phyloP scores from a whole-genome alignment of 2,113 vertebrate species.

The Chelonoidis abingdonii region DNA sequence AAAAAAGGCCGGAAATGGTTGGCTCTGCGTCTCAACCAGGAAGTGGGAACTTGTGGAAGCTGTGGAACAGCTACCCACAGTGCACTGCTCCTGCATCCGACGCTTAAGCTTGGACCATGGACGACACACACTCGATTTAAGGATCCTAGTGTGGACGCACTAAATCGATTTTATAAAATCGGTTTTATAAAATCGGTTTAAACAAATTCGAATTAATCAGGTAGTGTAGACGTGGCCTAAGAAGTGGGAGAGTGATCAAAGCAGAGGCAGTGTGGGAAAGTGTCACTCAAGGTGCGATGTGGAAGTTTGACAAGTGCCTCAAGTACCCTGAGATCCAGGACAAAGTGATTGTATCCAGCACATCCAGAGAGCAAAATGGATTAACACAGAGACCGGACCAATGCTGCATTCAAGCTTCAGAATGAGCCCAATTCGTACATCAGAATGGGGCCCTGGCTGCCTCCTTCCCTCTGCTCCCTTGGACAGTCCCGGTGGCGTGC shows the following conservation, averaged over 20 bases:
- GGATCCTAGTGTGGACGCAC: too few species aligned
- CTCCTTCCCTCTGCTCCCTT: neutral
- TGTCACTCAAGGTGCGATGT: neutral
- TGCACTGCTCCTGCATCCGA: too few species aligned
- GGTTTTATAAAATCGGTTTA: too few species aligned
- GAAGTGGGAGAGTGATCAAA: neutral
- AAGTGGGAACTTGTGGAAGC: too few species aligned
- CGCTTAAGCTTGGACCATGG: too few species aligned
- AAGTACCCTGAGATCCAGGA: slow-evolving; percentile 32
- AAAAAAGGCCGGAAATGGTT: too few species aligned
- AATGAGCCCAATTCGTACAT: neutral
- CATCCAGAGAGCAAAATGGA: slow-evolving; percentile 20
- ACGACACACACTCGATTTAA: too few species aligned
- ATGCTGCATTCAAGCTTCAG: neutral
- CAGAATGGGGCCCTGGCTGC: neutral
- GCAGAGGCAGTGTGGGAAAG: slow-evolving; percentile 12
- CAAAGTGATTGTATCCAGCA: slow-evolving; percentile 17
- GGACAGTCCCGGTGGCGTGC: neutral
- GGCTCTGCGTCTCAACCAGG: too few species aligned
- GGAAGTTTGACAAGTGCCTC: neutral
- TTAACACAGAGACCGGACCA: neutral
- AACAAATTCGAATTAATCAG: too few species aligned
- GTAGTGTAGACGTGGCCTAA: too few species aligned
- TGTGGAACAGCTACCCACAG: too few species aligned
- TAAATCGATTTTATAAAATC: too few species aligned